Evolutionary conservation across 2,888 invertebrate genomes (phyloP), one percentile per base, ranked within the genome.

Genomic region (Stenichneumon culpator): DNA sequence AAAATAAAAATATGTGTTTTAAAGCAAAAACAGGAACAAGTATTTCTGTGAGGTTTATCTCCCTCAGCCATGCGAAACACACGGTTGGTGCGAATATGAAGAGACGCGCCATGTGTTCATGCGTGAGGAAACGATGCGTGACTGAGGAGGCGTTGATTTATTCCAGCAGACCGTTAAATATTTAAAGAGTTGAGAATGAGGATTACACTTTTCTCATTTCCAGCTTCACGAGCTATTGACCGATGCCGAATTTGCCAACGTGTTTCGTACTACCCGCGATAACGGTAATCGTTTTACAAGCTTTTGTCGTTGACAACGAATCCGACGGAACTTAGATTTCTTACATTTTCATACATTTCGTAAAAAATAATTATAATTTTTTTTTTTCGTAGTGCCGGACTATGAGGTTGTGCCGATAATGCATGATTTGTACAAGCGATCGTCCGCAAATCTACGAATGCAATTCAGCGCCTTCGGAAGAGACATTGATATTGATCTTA

Each of bases 191-290:
- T 22, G 3, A 7, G 54, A 4, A 50, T 9, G 2, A 54, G n/a
- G 7, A 9, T 54, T 54, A 22, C 54, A 54, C 4, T 25, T 50
- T 50, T 32, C 44, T 19, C 0, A 5, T 25, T 69, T 67, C 9
- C 50, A 69, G 69, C n/a, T 47, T 47, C 69, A 69, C 28, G 69
- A 69, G 25, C 16, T 50, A 22, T 28, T 69, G 69, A 69, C 50
- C 11, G 52, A 70, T 36, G 36, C 52, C n/a, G 70, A 70, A 54
- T 69, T 69, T 32, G 25, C 16, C 25, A 14, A 69, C 19, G 69
- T 69, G 1, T 69, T 69, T 28, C 28, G 69, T 3, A 69, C 69
- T 11, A 69, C 25, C 14, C 69, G 28, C 7, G 50, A 69, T 16
- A 69, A 69, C 28, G 50, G 69, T 69, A n/a, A 69, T n/a, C 16